phyloP scores from a whole-genome alignment of 2,888 invertebrate species.

The Noctua pronuba region DNA sequence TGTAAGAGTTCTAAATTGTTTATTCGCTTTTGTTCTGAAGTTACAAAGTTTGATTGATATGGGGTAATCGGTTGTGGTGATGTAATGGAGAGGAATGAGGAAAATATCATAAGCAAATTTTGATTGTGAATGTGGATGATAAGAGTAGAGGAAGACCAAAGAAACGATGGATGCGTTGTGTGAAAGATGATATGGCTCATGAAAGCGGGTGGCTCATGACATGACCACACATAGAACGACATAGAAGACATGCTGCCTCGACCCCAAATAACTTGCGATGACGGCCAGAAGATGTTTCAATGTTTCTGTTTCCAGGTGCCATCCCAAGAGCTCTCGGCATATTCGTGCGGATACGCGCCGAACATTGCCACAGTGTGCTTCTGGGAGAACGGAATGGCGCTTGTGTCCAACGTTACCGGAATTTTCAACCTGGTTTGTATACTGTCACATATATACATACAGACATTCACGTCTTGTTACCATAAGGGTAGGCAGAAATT shows the following conservation, averaged over 20 bases:
- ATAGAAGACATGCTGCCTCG: neutral
- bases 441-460: neutral
- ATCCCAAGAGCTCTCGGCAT: slow-evolving; percentile 38
- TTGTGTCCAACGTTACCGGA: slow-evolving; percentile 76
- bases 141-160: too few relatives aligned
- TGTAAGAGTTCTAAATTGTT: neutral
- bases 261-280: neutral
- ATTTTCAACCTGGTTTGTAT: slow-evolving; percentile 76
- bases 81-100: too few relatives aligned
- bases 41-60: neutral
- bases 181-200: too few relatives aligned
- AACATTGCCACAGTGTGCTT: slow-evolving; percentile 71
- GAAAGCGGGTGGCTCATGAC: neutral
- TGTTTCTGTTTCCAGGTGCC: slow-evolving; percentile 59
- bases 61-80: too few relatives aligned
- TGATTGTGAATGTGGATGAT: too few relatives aligned
- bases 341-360: slow-evolving; percentile 72
- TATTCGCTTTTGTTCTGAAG: neutral
- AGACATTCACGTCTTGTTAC: too few relatives aligned
- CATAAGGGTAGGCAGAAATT: too few relatives aligned
- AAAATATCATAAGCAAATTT: too few relatives aligned
- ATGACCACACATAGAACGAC: neutral
- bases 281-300: neutral
- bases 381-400: slow-evolving; percentile 81
- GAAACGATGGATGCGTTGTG: neutral